Percentiles rank a stretch among this genome's conserved stretches.
Conservation (phyloP, 2,113 vertebrate genomes). For the Cyanoderma ruficeps region DNA sequence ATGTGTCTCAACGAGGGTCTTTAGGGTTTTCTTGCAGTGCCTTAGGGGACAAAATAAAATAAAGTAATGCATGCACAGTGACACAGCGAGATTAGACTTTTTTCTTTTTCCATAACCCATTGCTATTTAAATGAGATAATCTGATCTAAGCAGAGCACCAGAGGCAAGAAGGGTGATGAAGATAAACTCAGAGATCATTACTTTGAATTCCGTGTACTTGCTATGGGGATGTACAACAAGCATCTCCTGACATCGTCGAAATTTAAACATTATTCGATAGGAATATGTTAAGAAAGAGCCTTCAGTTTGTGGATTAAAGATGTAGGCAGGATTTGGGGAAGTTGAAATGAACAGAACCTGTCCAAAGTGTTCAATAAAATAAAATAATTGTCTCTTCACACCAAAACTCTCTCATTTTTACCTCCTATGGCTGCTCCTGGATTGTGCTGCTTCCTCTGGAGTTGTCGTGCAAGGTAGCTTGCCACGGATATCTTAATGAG, state of each 20-base stretch:
- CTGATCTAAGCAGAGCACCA: conserved; percentile 39
- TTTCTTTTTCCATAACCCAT: conserved; percentile 2
- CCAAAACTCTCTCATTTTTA: neutral
- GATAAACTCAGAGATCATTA: conserved; percentile 28
- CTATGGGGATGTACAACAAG: neutral
- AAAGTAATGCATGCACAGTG: conserved; percentile 26
- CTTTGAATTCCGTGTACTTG: conserved; percentile 42
- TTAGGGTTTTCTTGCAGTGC: conserved; percentile 33
- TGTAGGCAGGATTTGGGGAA: neutral
- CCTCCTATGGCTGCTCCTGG: neutral
- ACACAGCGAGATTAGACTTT: conserved; percentile 9
- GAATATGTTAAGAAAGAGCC: neutral
- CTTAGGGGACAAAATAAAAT: conserved; percentile 42
- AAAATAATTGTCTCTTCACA: neutral
- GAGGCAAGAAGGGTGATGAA: conserved; percentile 35
- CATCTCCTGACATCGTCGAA: neutral
- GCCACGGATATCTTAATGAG: neutral
- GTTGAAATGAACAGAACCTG: neutral
- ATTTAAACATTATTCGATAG: neutral
- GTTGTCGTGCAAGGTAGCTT: neutral
- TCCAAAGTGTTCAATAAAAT: neutral
- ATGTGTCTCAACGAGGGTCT: conserved; percentile 38
- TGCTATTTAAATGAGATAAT: conserved; percentile 68
- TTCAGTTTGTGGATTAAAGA: neutral
- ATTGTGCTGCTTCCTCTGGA: neutral